Conservation (phyloP, 2,797 vertebrate species). For the Emydoidea blandingii region DNA sequence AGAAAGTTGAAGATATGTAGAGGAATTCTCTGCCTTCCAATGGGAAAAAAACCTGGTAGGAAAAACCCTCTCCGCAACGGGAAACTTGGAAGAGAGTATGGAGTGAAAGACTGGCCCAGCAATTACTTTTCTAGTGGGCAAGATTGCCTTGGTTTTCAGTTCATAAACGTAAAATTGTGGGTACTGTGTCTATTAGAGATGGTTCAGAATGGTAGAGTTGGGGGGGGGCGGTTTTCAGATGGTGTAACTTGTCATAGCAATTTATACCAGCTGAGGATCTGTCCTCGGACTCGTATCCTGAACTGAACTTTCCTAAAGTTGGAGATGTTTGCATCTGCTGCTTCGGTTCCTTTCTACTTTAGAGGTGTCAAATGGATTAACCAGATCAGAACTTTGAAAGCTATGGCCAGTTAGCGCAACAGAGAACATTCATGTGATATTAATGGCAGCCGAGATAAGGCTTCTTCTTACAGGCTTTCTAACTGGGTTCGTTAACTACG, state of each 20-base stretch:
- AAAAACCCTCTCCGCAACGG: not conserved
- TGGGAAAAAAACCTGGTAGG: conserved; percentile 31
- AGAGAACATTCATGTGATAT: not conserved
- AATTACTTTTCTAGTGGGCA: not conserved
- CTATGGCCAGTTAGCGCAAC: not conserved
- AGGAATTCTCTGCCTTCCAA: not conserved
- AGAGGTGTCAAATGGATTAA: not conserved
- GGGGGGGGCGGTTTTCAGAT: not conserved
- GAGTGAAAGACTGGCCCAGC: not conserved
- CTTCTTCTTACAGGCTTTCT: not conserved
- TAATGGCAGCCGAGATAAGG: not conserved
- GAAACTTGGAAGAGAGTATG: conserved; percentile 22
- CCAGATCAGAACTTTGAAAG: not conserved
- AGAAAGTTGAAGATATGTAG: not conserved
- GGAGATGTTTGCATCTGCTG: not conserved
- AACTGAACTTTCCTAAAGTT: not conserved
- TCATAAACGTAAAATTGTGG: not conserved
- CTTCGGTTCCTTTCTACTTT: not conserved
- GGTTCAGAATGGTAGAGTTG: not conserved
- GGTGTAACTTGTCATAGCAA: not conserved
- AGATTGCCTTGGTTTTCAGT: conserved; percentile 12
- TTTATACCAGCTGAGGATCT: fast-evolving
- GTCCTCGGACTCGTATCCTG: not conserved
- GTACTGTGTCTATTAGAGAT: not conserved
- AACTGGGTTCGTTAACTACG: fast-evolving